Percentiles rank a stretch among this genome's conserved stretches.
Conservation (phyloP, 37 sponge, comb jelly and placozoan species). For the Petrosia ficiformis region DNA sequence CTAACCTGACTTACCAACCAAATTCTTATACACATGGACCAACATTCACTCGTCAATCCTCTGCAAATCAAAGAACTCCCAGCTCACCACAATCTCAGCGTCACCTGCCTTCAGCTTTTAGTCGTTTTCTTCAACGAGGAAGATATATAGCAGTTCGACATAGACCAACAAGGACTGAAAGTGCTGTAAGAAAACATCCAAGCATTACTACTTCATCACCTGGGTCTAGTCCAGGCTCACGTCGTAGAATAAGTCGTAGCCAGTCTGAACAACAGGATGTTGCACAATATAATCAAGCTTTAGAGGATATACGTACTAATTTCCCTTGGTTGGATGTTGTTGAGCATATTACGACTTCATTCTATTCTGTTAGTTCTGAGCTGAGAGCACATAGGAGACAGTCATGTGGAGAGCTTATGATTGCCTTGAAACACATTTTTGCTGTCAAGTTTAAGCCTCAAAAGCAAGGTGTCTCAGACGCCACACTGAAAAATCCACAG, state of each 20-base stretch:
- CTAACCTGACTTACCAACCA: not conserved
- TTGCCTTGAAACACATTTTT: conserved; percentile 34
- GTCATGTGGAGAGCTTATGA: conserved; percentile 21
- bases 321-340: conserved; percentile 45
- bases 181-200: not conserved
- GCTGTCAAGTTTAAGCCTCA: not conserved
- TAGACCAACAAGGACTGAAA: not conserved
- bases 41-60: not conserved
- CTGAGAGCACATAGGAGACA: not conserved
- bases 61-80: not conserved
- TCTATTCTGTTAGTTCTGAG: conserved; percentile 8
- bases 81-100: not conserved
- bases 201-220: not conserved
- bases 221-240: not conserved
- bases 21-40: too few relatives aligned
- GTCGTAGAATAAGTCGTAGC: not conserved
- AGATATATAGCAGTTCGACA: not conserved
- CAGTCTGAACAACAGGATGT: not conserved
- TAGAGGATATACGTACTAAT: conserved; percentile 11
- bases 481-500: too few relatives aligned
- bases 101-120: not conserved
- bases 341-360: conserved; percentile 21
- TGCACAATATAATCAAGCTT: not conserved
- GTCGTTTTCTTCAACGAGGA: conserved; percentile 1
- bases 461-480: not conserved